Evolutionary conservation across 2,888 invertebrate species (phyloP), one percentile per base, ranked within the genome.

Genomic region (Melanotus villosus): DNA sequence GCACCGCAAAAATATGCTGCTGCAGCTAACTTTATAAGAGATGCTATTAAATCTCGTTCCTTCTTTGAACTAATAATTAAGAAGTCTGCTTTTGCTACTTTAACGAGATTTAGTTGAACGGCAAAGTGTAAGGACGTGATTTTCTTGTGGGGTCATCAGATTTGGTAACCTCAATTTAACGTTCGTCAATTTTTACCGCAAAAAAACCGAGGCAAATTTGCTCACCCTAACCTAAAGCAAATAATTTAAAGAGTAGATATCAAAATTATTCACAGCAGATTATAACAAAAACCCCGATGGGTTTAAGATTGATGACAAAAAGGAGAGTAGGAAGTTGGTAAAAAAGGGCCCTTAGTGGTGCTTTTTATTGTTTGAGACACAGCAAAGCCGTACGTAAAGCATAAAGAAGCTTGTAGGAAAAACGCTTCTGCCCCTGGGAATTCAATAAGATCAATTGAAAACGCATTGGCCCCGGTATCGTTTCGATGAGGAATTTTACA

Each of bases 261-360:
- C 26, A 32, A 47, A 56, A 56, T 56, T 56, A 56, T 56, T 56
- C 34, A n/a, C 56, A 12, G 34, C 34, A 56, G 34, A 56, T 56
- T 56, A 56, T 36, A 36, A 36, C 56, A 56, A 56, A 56, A 56
- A 56, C 1, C 9, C 3, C 26, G 52, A 41, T 41, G 38, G 34
- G 36, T 38, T 38, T 23, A 57, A 57, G 57, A 57, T 38, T 57
- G 41, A 38, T 57, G 57, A 23, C 57, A 57, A 38, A 38, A 57
- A 57, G 21, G 23, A 6, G 9, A 38, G 14, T 21, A 16, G n/a
- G 30, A 16, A 34, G 26, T 9, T 18, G 30, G 26, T 36, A 38
- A 36, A 54, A 23, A 57, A 57, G 16, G 36, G 30, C 26, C 26
- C 34, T n/a, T 56, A 56, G 54, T 9, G 10, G 14, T 18, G 18